Conservation (phyloP, 2,888 invertebrate genomes). For the Julus scanicus region DNA sequence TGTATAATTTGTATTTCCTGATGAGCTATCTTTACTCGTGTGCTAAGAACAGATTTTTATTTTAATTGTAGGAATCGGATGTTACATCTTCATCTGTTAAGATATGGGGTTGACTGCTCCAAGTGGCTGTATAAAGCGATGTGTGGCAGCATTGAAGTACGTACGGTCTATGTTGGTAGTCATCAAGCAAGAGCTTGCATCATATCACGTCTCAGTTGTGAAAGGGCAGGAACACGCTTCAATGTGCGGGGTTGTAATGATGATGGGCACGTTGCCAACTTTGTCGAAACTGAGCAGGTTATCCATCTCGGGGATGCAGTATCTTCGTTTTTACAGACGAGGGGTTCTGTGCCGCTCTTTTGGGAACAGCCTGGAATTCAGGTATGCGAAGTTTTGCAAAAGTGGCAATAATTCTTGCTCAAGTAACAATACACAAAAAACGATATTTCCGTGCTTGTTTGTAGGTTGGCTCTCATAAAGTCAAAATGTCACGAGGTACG, state of each 20-base stretch:
- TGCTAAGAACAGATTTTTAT: background rate
- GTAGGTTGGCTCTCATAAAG: conserved; percentile 96
- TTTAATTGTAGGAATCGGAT: conserved; percentile 81
- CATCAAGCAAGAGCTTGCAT: conserved; percentile 94
- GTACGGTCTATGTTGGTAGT: conserved; percentile 97
- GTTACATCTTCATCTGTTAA: conserved; percentile 90
- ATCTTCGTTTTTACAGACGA: conserved; percentile 85
- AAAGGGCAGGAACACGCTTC: conserved; percentile 97
- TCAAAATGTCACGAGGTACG: conserved; percentile 93
- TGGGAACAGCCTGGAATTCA: conserved; percentile 99
- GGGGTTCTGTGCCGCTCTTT: conserved; percentile 97
- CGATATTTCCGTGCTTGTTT: background rate
- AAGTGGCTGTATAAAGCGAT: conserved; percentile 94
- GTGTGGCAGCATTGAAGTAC: conserved; percentile 97
- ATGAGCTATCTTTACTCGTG: background rate
- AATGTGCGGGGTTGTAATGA: conserved; percentile 99
- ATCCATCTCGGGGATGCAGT: conserved; percentile 91
- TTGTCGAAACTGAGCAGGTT: conserved; percentile 99
- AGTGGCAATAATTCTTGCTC: too few species aligned
- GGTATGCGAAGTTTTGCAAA: conserved; percentile 64
- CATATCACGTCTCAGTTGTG: conserved; percentile 95
- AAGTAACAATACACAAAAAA: too few species aligned
- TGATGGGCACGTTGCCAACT: conserved; percentile 99
- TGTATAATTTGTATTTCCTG: background rate
- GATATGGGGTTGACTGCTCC: conserved; percentile 89